Conservation (phyloP, 2,888 invertebrate genomes). For the Ormyrus rosae region DNA sequence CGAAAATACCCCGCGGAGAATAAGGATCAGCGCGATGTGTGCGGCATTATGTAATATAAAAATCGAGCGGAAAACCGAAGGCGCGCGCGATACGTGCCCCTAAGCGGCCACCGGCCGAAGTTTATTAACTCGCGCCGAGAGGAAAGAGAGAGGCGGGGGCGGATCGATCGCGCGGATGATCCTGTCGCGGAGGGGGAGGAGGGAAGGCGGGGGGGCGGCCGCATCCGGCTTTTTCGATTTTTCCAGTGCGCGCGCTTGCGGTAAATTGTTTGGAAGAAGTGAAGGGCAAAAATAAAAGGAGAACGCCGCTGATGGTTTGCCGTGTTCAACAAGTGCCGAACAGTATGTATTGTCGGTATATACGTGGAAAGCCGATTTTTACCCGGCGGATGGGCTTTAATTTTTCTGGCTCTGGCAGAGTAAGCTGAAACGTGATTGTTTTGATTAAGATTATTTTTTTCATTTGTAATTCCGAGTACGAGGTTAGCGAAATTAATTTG, state of each 20-base stretch:
- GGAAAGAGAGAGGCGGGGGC: background rate
- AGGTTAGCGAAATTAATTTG: no score
- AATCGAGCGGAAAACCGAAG: no score
- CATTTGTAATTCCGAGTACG: no score
- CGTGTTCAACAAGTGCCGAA: slow-evolving; percentile 29
- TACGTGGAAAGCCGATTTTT: background rate
- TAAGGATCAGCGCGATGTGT: background rate
- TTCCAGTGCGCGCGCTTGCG: background rate
- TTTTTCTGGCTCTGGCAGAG: no score
- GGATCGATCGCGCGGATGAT: background rate
- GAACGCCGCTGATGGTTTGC: background rate
- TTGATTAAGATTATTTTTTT: background rate
- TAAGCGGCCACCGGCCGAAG: slow-evolving; percentile 1
- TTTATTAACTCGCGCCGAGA: slow-evolving; percentile 20
- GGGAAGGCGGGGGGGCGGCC: background rate
- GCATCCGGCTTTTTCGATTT: background rate
- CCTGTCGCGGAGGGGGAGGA: background rate
- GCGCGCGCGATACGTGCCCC: no score
- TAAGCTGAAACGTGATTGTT: no score
- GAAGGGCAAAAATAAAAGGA: slow-evolving; percentile 4
- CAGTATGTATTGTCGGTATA: background rate
- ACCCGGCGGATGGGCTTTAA: no score
- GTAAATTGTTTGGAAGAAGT: slow-evolving; percentile 22
- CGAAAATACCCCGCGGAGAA: background rate
- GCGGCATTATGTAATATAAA: no score